Base-by-base conservation (phyloP, 1,140 invertebrate species). In the Drosophila obscura region DNA sequence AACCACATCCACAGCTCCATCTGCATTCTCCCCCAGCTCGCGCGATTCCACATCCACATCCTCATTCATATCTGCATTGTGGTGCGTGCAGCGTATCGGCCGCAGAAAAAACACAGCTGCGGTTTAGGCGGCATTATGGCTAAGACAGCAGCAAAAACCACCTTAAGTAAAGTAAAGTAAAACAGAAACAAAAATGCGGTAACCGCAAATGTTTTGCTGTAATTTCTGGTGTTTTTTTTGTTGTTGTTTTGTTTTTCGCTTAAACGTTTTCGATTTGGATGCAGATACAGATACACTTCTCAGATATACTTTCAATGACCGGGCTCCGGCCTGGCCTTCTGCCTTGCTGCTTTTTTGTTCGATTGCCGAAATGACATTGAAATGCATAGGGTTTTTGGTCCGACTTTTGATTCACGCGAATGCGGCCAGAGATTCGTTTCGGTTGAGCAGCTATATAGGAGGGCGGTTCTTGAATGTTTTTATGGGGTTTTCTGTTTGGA, bases 181-280 rank as follows among this genome's bases (percentile, higher is more conserved):
- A 39, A 39, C 35, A 39, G 35, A 13, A 39, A 39, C 35, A 39
- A 61, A 78, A 79, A 68, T 69, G 52, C 59, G 28, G 52, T 51
- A 82, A 85, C 82, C 82, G 79, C 82, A 87, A 85, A 78, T 73
- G 53, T 69, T 71, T 75, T 76, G 65, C 66, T 75, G 65, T 52
- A 64, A 66, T 78, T 82, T 72, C 44, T 63, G 50, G 31, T 49
- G 51, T 72, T 64, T 85, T 72, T 78, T 61, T 39, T 16, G n/a
- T n/a, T n/a, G n/a, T n/a, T 53, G 19, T 1, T 31, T 58, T 73
- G 58, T 77, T 52, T 35, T 58, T 41, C 60, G 48, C 63, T 49
- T 16, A 75, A 78, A 71, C 52, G 57, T 45, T 51, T 39, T 66
- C 73, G 64, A 77, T 71, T 75, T 75, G 39, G 63, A 76, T 76